Base-by-base conservation (phyloP, 2,888 invertebrate species). In the Diachrysia chrysitis region DNA sequence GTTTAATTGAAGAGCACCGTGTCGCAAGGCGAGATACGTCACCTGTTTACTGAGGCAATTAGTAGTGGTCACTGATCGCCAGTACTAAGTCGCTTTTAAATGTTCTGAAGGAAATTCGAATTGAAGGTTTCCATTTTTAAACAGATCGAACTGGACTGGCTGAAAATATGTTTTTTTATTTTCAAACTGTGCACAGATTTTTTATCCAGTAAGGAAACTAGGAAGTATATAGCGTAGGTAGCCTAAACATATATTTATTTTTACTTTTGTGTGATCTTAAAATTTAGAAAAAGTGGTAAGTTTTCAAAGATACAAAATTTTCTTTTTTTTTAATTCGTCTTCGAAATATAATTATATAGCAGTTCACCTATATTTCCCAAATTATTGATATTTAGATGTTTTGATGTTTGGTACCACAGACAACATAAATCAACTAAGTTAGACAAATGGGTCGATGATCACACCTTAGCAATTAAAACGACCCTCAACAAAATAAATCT, bases 391-490 rank as follows among this genome's bases (percentile, higher is more conserved):
- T n/a, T n/a, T n/a, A n/a, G n/a, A n/a, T n/a, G n/a, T n/a, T n/a
- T n/a, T n/a, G n/a, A n/a, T n/a, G n/a, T n/a, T n/a, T n/a, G n/a
- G n/a, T 14, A 29, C 1, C 4, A 32, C 12, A 14, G 7, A 17
- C 14, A 48, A 57, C 16, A 6, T 19, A 14, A 14, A 0, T 6
- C 12, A 58, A 16, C 3, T 56, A 56, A 35, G n/a, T 29, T 0
- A 61, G 60, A 58, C n/a, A 17, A 23, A 25, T 14, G 58, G 71
- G 58, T 75, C 58, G 53, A 56, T 9, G 76, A 46, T 56, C 85
- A 84, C 85, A 72, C 79, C 85, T 88, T 88, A 88, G 92, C 92
- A 93, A 93, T 93, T 92, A 93, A 92, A 90, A 86, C 84, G 65
- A 74, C 75, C 74, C 65, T 61, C 69, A 66, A 54, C 42, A 63